Conservation (phyloP, 2,888 invertebrate genomes). For the Julus scandinavius region DNA sequence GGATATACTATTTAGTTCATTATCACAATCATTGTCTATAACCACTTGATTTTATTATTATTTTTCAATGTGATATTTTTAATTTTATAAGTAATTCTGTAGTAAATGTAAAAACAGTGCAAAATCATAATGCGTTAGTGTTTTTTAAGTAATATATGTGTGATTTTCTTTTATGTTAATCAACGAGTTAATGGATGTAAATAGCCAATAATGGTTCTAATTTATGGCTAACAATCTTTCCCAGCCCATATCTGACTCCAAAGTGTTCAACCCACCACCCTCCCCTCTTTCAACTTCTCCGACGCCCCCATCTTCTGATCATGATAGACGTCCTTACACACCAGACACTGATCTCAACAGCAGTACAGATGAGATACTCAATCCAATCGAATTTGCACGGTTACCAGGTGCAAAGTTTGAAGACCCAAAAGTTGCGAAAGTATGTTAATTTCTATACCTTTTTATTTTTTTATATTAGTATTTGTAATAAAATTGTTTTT, state of each 20-base stretch:
- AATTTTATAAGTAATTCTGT: too few relatives aligned
- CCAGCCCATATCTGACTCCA: conserved; percentile 50
- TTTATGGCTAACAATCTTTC: conserved; percentile 47
- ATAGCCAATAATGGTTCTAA: conserved; percentile 37
- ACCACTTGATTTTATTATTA: not conserved
- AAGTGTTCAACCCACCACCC: conserved; percentile 48
- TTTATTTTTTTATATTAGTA: not conserved
- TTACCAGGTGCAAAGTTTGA: conserved; percentile 54
- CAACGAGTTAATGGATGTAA: conserved; percentile 14
- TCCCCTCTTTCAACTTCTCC: conserved; percentile 53
- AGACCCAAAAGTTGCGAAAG: conserved; percentile 35
- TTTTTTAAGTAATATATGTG: too few relatives aligned
- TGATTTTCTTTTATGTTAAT: not conserved
- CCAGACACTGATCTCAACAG: conserved; percentile 57
- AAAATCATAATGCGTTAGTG: too few relatives aligned
- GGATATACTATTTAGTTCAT: not conserved
- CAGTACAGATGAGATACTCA: conserved; percentile 54
- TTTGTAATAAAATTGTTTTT: not conserved
- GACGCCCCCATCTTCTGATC: conserved; percentile 54
- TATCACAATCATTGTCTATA: not conserved
- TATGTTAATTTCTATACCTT: not conserved
- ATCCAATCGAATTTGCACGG: conserved; percentile 56
- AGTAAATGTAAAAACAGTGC: too few relatives aligned
- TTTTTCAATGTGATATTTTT: too few relatives aligned
- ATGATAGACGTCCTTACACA: conserved; percentile 51